These are phyloP conservation scores for Macrobrachium nipponense DNA, from an alignment of 1,140 invertebrate species.

Conservation along the genomic window DNA sequence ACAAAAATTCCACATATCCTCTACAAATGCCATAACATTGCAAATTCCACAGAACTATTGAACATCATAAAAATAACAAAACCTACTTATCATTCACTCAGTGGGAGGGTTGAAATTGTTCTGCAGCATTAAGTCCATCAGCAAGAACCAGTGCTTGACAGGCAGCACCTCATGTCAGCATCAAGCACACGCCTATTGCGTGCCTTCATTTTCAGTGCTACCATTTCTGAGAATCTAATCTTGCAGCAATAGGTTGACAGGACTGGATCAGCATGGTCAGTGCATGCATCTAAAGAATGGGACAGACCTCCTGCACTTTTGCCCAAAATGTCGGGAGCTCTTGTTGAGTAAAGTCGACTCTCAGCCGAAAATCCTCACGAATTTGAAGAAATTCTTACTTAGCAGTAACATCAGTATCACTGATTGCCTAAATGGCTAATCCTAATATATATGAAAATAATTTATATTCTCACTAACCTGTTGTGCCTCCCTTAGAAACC, in stretches of 20 bases:
- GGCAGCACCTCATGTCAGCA: background rate
- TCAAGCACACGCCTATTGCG: background rate
- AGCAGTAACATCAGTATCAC: slow-evolving; percentile 15
- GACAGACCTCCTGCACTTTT: background rate
- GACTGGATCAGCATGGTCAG: slow-evolving; percentile 4
- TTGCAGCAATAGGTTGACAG: background rate
- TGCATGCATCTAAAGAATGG: background rate
- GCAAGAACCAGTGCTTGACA: background rate
- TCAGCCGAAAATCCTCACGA: slow-evolving; percentile 19
- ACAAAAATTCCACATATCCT: slow-evolving; percentile 13
- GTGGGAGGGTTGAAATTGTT: slow-evolving; percentile 6
- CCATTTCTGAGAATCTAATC: background rate
- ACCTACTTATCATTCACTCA: slow-evolving; percentile 8
- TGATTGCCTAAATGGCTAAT: too few relatives aligned
- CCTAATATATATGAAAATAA: too few relatives aligned
- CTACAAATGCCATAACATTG: slow-evolving; percentile 10
- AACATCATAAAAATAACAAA: slow-evolving; percentile 2
- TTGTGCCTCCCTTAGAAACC: too few relatives aligned
- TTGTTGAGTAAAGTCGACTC: background rate
- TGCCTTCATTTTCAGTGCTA: slow-evolving; percentile 1
- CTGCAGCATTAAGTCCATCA: slow-evolving; percentile 10
- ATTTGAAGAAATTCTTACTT: slow-evolving; percentile 12
- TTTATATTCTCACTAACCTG: too few relatives aligned
- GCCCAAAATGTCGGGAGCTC: slow-evolving; percentile 12
- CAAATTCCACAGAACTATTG: background rate